phyloP scores from a whole-genome alignment of 37 sponge, comb jelly and placozoan species.

The Geodia barretti region DNA sequence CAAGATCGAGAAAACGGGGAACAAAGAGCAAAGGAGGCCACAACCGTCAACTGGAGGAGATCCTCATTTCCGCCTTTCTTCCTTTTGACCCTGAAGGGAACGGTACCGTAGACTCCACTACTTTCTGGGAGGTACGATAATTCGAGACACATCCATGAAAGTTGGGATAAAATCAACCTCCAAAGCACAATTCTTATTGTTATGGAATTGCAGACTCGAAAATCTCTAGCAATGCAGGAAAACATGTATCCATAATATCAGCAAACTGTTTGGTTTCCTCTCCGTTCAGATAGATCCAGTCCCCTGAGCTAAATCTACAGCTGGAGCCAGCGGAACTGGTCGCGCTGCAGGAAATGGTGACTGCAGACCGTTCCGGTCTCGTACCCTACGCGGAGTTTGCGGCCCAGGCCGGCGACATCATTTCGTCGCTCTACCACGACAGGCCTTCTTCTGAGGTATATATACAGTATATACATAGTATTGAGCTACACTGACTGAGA shows the following conservation, averaged over 20 bases:
- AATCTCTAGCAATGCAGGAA: too few species aligned
- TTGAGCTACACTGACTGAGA: background rate
- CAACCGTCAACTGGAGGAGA: conserved; percentile 25
- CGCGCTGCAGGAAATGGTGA: conserved; percentile 27
- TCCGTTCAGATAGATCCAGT: too few species aligned
- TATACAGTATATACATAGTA: too few species aligned
- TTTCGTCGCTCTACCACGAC: conserved; percentile 43
- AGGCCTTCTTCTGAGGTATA: conserved; percentile 31
- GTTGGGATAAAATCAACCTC: too few species aligned
- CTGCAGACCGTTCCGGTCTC: conserved; percentile 24
- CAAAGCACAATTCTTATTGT: too few species aligned
- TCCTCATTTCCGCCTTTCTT: conserved; percentile 35
- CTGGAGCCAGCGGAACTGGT: conserved; percentile 37
- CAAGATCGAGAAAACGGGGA: background rate
- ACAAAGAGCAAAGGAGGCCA: background rate
- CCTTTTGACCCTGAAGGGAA: conserved; percentile 34
- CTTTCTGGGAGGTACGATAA: conserved; percentile 46
- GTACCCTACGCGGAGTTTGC: conserved; percentile 58
- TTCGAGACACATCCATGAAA: too few species aligned
- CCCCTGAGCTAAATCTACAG: conserved; percentile 50
- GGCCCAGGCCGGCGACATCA: conserved; percentile 23
- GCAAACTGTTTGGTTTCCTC: too few species aligned
- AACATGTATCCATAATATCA: too few species aligned
- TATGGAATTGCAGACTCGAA: too few species aligned
- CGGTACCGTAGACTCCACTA: conserved; percentile 25